Evolutionary conservation across 2,113 vertebrate species (phyloP).

Genomic region (Ophthalmolycus amberensis): DNA sequence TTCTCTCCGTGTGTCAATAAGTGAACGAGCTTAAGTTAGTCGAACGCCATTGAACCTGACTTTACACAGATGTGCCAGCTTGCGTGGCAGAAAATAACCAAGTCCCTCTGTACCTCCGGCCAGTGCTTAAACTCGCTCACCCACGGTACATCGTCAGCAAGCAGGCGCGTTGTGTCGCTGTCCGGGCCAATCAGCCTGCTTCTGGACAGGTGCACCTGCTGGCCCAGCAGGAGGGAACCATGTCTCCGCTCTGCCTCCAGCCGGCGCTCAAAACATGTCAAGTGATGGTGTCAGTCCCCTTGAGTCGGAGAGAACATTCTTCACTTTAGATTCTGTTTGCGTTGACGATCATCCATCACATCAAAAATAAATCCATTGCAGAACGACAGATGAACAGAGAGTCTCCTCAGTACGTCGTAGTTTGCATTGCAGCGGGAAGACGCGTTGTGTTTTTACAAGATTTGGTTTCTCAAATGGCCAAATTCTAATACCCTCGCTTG

Average conservation of each 20-base stretch:
- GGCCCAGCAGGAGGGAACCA: not conserved
- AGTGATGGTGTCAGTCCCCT: not conserved
- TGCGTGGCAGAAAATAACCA: not conserved
- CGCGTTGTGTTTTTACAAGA: not conserved
- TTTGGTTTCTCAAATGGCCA: not conserved
- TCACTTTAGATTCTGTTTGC: not conserved
- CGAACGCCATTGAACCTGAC: not conserved
- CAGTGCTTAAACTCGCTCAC: not conserved
- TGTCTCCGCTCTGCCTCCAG: not conserved
- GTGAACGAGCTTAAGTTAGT: not conserved
- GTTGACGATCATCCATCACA: not conserved
- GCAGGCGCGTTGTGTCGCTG: not conserved
- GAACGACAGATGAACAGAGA: not conserved
- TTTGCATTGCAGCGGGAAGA: not conserved
- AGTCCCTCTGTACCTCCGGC: not conserved
- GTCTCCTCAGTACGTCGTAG: not conserved
- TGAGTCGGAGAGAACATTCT: not conserved
- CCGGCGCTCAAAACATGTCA: not conserved
- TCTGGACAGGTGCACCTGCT: conserved; percentile 33
- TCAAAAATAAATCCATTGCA: not conserved
- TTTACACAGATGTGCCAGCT: not conserved
- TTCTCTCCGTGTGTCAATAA: not conserved
- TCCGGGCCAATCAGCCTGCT: not conserved
- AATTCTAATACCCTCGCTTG: not conserved
- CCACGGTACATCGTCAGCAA: not conserved